Conservation (phyloP, 1,140 invertebrate genomes). For the Pachypsylla venusta region DNA sequence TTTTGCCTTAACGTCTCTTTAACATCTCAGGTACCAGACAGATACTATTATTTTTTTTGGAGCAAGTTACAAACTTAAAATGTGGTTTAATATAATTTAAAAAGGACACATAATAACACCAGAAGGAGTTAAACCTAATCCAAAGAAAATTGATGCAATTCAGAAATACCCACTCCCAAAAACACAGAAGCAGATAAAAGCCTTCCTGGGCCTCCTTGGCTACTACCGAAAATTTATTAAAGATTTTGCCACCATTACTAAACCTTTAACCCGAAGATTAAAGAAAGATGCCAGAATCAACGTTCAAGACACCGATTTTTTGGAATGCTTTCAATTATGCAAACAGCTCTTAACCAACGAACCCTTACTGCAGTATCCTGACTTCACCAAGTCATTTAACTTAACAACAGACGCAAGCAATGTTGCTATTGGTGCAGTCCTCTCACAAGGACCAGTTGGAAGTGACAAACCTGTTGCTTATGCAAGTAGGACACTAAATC, state of each 20-base stretch:
- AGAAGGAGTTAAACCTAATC: constrained; percentile 27
- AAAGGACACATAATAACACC: constrained; percentile 26
- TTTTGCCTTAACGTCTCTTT: too few relatives aligned
- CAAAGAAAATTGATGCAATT: constrained; percentile 28
- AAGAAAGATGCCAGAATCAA: constrained; percentile 8
- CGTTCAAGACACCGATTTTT: constrained; percentile 4
- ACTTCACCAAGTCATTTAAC: constrained; percentile 32
- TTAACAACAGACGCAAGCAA: constrained; percentile 36
- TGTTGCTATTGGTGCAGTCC: constrained; percentile 23
- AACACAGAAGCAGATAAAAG: constrained; percentile 27
- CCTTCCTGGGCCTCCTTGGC: constrained; percentile 33
- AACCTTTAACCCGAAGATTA: constrained; percentile 23
- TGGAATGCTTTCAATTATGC: constrained; percentile 28
- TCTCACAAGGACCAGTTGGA: constrained; percentile 25
- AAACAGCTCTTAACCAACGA: constrained; percentile 29
- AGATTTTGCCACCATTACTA: constrained; percentile 25
- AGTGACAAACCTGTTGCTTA: constrained; percentile 27
- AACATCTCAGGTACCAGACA: too few relatives aligned
- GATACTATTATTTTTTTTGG: too few relatives aligned
- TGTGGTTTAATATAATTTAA: too few relatives aligned
- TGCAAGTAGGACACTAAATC: constrained; percentile 30
- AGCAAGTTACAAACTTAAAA: too few relatives aligned
- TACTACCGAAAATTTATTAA: constrained; percentile 31
- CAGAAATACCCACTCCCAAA: constrained; percentile 25
- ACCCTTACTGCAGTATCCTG: constrained; percentile 26